These are phyloP conservation scores for Apis mellifera DNA, from an alignment of 1,140 invertebrate species.

Conservation along the genomic window Amel_HAv3.1 CM009942.2:175501-176000, in stretches of 20 bases:
- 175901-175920: not conserved
- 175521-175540: slow-evolving; percentile 59
- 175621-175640: slow-evolving; percentile 66
- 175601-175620: slow-evolving; percentile 67
- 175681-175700: slow-evolving; percentile 70
- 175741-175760: slow-evolving; percentile 70
- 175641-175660: slow-evolving; percentile 54
- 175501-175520: slow-evolving; percentile 65
- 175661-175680: slow-evolving; percentile 64
- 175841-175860: slow-evolving; percentile 65
- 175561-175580: slow-evolving; percentile 55
- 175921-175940: not conserved
- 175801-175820: slow-evolving; percentile 68
- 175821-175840: slow-evolving; percentile 65
- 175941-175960: not conserved
- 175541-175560: slow-evolving; percentile 59
- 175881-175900: not conserved
- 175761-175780: slow-evolving; percentile 72
- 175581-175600: slow-evolving; percentile 67
- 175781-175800: slow-evolving; percentile 65
- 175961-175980: slow-evolving; percentile 27
- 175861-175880: not conserved
- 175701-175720: slow-evolving; percentile 71
- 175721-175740: slow-evolving; percentile 70
- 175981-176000: not conserved